These are phyloP conservation scores for Synanthedon andrenaeformis DNA, from an alignment of 2,888 invertebrate species.

Conservation along the genomic window DNA sequence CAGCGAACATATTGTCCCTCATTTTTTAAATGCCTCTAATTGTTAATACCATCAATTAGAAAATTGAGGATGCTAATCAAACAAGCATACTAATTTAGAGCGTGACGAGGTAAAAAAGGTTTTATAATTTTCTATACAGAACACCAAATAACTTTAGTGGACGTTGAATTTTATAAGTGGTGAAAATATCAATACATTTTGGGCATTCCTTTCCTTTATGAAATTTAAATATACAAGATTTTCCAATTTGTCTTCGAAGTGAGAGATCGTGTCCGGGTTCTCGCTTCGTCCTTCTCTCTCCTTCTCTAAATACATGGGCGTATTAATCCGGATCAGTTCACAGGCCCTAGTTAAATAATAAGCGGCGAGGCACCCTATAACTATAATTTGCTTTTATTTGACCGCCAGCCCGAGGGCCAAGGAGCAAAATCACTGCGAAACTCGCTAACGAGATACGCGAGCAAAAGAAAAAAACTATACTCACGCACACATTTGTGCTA, in stretches of 20 bases:
- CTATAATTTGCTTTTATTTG: slow-evolving; percentile 63
- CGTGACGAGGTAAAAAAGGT: too few relatives aligned
- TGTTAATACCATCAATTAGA: too few relatives aligned
- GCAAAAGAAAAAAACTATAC: slow-evolving; percentile 26
- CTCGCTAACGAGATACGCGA: slow-evolving; percentile 50
- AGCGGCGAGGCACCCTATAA: slow-evolving; percentile 56
- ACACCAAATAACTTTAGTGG: too few relatives aligned
- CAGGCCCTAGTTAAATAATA: slow-evolving; percentile 64
- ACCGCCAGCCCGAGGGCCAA: slow-evolving; percentile 35
- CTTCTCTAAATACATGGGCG: slow-evolving; percentile 37
- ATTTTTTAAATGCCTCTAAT: too few relatives aligned
- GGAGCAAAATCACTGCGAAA: slow-evolving; percentile 42
- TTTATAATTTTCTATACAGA: too few relatives aligned
- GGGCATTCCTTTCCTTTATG: too few relatives aligned
- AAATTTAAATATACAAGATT: too few relatives aligned
- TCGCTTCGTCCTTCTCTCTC: slow-evolving; percentile 24
- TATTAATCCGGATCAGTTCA: slow-evolving; percentile 50
- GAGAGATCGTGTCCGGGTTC: slow-evolving; percentile 10
- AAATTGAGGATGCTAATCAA: too few relatives aligned
- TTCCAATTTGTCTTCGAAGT: slow-evolving; percentile 8
- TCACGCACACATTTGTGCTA: slow-evolving; percentile 41
- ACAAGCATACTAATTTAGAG: too few relatives aligned
- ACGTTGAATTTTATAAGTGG: too few relatives aligned
- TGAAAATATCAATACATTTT: too few relatives aligned
- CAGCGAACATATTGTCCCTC: too few relatives aligned